Base-by-base conservation (phyloP, 2,888 invertebrate genomes). In the Clanis bilineata region DNA sequence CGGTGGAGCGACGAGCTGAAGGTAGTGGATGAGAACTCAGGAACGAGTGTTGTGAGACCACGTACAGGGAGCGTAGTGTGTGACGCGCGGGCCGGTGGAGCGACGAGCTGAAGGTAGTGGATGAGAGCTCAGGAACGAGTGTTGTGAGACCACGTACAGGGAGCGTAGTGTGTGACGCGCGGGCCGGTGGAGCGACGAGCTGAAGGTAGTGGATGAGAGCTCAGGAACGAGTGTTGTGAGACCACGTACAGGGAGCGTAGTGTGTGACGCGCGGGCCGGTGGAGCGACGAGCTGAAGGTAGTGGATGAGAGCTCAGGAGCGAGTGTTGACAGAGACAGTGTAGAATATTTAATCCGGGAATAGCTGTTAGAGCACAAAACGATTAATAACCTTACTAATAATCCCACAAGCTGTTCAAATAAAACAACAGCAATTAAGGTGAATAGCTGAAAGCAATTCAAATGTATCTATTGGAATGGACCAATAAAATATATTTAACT, bases 361-460 rank as follows among this genome's bases (percentile, higher is more conserved):
- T 18, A 21, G 21, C 18, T 3, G n/a, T n/a, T n/a, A n/a, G n/a
- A 45, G 23, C 23, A 23, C 25, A 45, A 51, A 32, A 28, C 3
- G 51, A 32, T 32, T 9, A 28, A 32, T 18, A 32, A 32, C 51
- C 15, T 18, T 28, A 2, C 28, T n/a, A 45, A 51, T 51, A 18
- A 41, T 32, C n/a, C 5, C 18, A 18, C 15, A 32, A 51, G 18
- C 28, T 18, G 41, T 18, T 32, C 28, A 51, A 51, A 28, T 28
- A 28, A 28, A 51, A 36, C 12, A 36, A 45, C 45, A 28, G 28
- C 51, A 32, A 51, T 51, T 9, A 32, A 51, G 9, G 10, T 51
- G 32, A 51, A 51, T 51, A 51, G 28, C 32, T 51, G 51, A 51
- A 28, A 28, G 32, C 51, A 51, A 32, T 51, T 32, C 28, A 51